Evolutionary conservation across 2,113 vertebrate genomes (phyloP), one percentile per base, ranked within the genome.

Genomic region (Montifringilla adamsi): DNA sequence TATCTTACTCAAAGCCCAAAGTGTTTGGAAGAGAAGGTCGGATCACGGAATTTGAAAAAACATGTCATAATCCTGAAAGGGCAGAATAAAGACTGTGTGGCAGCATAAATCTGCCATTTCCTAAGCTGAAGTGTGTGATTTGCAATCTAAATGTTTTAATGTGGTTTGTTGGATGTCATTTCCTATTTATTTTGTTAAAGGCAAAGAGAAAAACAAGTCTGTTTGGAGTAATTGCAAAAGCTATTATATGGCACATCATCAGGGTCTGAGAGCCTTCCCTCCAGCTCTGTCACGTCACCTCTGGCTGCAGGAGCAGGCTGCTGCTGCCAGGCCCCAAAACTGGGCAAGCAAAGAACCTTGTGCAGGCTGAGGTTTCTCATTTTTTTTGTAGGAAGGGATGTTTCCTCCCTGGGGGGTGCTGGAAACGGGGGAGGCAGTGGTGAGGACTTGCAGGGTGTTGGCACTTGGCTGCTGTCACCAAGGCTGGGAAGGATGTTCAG

Each of bases 181-280:
- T 83, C 22, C 22, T 39, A 43, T 72, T 78, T 87, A 35, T 89
- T 87, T 89, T 66, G 44, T 73, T 73, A 69, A 82, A 87, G 41
- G 33, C 68, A 73, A 76, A 44, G 64, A 59, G 64, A 20, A 72
- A 87, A 84, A 7, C 33, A 19, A 44, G 44, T 59, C 33, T 62
- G 69, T 53, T 41, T 11, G 2, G 50, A 73, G 49, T 41, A 70
- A 22, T 19, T 35, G 63, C 77, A 67, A 52, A 7, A 68, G 73
- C 64, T 80, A 49, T 62, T 41, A 1, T 0, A 15, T 0, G 4
- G 26, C 24, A 2, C 17, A 37, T 13, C 15, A 1, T 9, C 35
- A 75, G 28, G 44, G 35, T 18, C 23, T 26, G 70, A 24, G 58
- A 46, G 43, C 66, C 43, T 55, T 41, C 70, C 41, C 43, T 78